Evolutionary conservation across 2,113 vertebrate genomes (phyloP).

Genomic region (Proteles cristata): DNA sequence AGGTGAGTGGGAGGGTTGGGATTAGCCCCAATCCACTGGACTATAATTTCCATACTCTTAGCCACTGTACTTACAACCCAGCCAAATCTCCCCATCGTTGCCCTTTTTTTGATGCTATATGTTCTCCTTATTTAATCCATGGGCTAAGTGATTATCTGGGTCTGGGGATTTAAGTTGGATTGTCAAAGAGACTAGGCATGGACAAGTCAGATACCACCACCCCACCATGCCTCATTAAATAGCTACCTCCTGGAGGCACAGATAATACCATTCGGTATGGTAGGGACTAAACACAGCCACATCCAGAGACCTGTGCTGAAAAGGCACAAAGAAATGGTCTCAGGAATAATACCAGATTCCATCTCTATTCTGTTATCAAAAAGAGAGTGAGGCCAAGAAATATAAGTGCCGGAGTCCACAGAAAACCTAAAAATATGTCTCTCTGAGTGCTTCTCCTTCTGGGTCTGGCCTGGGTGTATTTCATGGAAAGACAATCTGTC

Average conservation of each 20-base stretch:
- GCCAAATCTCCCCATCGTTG: neutral
- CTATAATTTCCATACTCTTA: neutral
- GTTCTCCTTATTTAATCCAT: neutral
- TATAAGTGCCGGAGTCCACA: neutral
- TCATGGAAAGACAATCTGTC: slow-evolving; percentile 60
- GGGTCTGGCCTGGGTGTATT: neutral
- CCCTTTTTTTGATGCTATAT: neutral
- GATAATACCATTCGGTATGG: neutral
- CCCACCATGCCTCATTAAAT: neutral
- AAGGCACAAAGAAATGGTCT: neutral
- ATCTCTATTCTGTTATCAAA: slow-evolving; percentile 23
- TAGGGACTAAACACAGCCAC: neutral
- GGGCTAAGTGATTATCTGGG: neutral
- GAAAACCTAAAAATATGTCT: neutral
- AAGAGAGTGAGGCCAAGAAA: neutral
- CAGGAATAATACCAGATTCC: neutral
- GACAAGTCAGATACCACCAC: neutral
- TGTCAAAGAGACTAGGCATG: neutral
- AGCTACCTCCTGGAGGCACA: neutral
- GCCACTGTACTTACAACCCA: neutral
- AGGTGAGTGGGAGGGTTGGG: neutral
- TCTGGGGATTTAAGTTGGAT: neutral
- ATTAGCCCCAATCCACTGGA: neutral
- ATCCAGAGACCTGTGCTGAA: neutral
- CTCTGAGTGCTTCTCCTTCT: slow-evolving; percentile 12